These are phyloP conservation scores for Axea sp. DNA, from an alignment of 2,888 invertebrate genomes.

Conservation along the genomic window DNA sequence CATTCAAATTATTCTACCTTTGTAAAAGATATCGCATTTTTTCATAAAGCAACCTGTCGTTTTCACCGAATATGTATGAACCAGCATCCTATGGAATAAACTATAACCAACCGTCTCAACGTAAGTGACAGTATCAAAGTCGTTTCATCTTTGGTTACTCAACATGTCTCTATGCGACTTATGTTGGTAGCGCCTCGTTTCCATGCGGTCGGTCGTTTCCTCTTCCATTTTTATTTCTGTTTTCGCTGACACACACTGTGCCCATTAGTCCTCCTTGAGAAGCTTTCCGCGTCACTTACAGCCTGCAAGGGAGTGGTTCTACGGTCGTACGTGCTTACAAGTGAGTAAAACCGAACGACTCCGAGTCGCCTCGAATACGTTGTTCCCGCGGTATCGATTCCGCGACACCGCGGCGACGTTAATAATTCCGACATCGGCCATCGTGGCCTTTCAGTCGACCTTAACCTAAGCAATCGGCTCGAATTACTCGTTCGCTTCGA, in stretches of 20 bases:
- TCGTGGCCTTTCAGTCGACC: conserved; percentile 69
- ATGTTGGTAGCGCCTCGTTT: conserved; percentile 33
- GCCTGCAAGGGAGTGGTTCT: conserved; percentile 73
- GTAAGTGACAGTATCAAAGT: too few species aligned
- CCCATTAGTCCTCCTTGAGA: conserved; percentile 71
- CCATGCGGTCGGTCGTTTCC: conserved; percentile 50
- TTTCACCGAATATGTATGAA: too few species aligned
- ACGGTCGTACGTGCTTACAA: conserved; percentile 74
- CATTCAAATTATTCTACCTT: too few species aligned
- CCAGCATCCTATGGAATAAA: too few species aligned
- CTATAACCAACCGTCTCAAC: too few species aligned
- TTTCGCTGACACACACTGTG: conserved; percentile 70
- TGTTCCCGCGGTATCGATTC: neutral
- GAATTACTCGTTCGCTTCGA: conserved; percentile 19
- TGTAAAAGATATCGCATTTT: too few species aligned
- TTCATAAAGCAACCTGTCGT: too few species aligned
- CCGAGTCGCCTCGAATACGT: neutral
- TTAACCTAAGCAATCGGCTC: conserved; percentile 70
- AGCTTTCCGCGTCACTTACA: conserved; percentile 68
- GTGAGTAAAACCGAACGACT: conserved; percentile 66
- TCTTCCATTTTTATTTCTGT: conserved; percentile 62
- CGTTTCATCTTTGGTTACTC: too few species aligned
- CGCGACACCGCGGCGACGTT: neutral
- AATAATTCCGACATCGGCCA: conserved; percentile 68
- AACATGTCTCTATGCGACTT: too few species aligned